phyloP scores from a whole-genome alignment of 37 sponge, comb jelly and placozoan species.

The Spongilla lacustris region DNA sequence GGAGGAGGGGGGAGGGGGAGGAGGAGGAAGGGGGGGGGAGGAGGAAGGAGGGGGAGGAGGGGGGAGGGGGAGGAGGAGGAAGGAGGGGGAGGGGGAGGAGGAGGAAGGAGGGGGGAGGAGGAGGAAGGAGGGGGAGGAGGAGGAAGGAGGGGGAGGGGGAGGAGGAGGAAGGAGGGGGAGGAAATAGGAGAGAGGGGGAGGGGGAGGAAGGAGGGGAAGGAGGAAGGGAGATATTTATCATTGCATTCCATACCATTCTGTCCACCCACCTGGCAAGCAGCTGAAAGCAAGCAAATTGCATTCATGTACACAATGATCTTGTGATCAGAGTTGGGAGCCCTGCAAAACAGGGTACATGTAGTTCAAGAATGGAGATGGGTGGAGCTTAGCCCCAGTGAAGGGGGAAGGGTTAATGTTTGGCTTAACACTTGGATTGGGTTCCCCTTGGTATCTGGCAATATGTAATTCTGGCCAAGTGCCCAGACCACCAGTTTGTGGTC shows the following conservation, averaged over 20 bases:
- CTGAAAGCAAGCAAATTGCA: conserved; percentile 65
- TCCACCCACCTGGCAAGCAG: conserved; percentile 69
- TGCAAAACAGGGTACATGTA: background rate
- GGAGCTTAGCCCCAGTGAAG: background rate
- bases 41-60: conserved; percentile 2
- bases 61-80: background rate
- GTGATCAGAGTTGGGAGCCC: conserved; percentile 36
- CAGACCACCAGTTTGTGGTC: background rate
- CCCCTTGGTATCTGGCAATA: too few species aligned
- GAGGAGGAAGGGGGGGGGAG: background rate
- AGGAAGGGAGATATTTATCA: too few species aligned
- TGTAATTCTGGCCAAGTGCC: background rate
- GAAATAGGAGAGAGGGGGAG: background rate
- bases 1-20: background rate
- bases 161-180: background rate
- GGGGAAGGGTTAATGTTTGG: background rate
- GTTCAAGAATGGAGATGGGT: too few species aligned
- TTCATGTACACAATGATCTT: conserved; percentile 74
- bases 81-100: background rate
- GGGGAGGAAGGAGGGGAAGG: too few species aligned
- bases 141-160: background rate
- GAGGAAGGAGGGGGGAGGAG: background rate
- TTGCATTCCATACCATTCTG: background rate
- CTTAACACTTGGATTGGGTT: too few species aligned
- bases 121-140: conserved; percentile 1